Evolutionary conservation across 2,888 invertebrate species (phyloP).

Genomic region (Deroplatys truncata): DNA sequence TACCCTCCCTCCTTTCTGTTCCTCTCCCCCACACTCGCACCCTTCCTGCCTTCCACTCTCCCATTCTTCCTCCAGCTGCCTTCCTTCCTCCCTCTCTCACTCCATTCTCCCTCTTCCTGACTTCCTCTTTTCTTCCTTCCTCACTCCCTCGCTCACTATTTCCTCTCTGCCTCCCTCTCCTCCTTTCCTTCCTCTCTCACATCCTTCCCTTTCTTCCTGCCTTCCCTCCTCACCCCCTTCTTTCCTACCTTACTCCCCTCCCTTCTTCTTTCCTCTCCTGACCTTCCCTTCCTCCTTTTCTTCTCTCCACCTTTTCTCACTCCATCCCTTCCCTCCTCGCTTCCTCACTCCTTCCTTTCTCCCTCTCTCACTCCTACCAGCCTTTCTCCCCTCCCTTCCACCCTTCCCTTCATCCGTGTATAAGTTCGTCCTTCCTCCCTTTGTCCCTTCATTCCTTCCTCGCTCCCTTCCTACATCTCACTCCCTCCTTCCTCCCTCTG

Average conservation of each 20-base stretch:
- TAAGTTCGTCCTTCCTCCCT: background rate
- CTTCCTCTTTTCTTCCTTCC: background rate
- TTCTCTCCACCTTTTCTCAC: background rate
- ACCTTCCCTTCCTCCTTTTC: background rate
- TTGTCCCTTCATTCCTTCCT: background rate
- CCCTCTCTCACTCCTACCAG: background rate
- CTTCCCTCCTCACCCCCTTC: no score
- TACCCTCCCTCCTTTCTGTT: background rate
- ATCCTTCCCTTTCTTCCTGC: background rate
- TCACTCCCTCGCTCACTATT: no score
- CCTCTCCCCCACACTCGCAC: background rate
- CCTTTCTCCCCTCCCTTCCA: background rate
- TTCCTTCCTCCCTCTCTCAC: background rate
- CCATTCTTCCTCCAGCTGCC: background rate
- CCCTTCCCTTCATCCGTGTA: background rate
- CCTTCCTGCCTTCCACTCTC: background rate
- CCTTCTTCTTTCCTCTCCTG: background rate
- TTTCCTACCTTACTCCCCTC: no score
- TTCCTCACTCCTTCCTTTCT: no score
- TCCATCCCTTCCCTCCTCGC: background rate
- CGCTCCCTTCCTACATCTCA: background rate
- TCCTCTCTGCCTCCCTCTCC: background rate
- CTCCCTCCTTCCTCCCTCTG: background rate
- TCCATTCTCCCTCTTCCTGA: background rate
- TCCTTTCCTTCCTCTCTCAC: background rate